Evolutionary conservation across 2,113 vertebrate genomes (phyloP).

Genomic region (Percopsis transmontana): DNA sequence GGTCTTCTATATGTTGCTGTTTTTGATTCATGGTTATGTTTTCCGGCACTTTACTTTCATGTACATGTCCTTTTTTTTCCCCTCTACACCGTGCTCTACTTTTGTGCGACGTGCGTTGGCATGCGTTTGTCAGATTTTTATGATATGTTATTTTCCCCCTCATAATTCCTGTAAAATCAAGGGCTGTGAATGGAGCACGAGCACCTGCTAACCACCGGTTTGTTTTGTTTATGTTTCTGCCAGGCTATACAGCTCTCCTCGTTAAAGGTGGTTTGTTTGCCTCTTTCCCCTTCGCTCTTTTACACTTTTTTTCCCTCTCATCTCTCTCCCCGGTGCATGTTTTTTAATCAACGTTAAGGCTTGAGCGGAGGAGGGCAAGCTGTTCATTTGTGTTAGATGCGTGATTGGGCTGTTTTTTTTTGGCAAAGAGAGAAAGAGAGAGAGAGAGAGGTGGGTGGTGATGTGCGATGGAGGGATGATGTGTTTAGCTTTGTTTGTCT

Average conservation of each 20-base stretch:
- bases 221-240: neutral
- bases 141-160: slow-evolving; percentile 1
- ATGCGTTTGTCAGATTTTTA: neutral
- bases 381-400: slow-evolving; percentile 28
- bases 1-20: neutral
- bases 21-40: no score
- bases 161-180: neutral
- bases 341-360: slow-evolving; percentile 56
- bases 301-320: neutral
- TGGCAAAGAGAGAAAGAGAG: neutral
- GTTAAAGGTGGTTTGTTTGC: neutral
- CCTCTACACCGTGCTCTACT: neutral
- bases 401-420: slow-evolving; percentile 29
- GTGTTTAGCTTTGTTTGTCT: slow-evolving; percentile 8
- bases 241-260: neutral
- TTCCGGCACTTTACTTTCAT: no score
- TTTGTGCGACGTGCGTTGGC: neutral
- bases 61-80: neutral
- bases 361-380: slow-evolving; percentile 33
- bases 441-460: slow-evolving; percentile 7
- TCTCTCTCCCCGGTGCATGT: slow-evolving; percentile 29
- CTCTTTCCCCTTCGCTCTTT: neutral
- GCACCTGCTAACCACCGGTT: neutral
- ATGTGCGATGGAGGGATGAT: neutral
- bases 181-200: neutral